A percentile compares a stretch with the other conserved stretches of the same genome.
Conservation (phyloP, 2,113 vertebrate genomes). For the Boulengerochromis microlepis region DNA sequence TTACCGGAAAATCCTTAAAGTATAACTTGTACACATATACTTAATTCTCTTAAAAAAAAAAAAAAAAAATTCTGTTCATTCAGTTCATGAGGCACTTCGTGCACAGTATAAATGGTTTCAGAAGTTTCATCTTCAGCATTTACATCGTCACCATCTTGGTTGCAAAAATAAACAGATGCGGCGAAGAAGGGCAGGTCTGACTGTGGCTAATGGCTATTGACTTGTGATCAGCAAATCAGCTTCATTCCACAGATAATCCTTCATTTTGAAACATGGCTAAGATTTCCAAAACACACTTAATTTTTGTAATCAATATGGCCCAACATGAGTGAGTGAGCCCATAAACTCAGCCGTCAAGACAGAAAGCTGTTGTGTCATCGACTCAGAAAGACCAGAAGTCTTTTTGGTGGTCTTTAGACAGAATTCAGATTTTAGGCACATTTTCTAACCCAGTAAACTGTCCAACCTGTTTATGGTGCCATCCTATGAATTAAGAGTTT, state of each 20-base stretch:
- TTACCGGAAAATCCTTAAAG: neutral
- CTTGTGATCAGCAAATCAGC: neutral
- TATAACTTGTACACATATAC: neutral
- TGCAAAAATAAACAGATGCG: neutral
- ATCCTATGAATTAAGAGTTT: neutral
- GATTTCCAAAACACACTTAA: neutral
- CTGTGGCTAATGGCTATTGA: neutral
- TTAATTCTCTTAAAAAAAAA: neutral
- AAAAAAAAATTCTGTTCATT: neutral
- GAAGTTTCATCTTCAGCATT: neutral
- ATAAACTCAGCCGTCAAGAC: neutral
- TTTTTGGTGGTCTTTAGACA: neutral
- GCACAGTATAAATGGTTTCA: accelerated
- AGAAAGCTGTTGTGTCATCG: neutral
- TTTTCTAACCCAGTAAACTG: neutral
- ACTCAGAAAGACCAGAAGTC: neutral
- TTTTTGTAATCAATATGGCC: neutral
- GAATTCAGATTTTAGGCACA: neutral
- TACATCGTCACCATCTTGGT: neutral
- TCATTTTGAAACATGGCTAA: neutral
- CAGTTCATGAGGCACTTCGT: neutral
- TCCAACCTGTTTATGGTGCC: neutral
- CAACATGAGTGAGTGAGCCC: neutral
- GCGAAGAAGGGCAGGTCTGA: neutral
- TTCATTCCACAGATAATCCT: neutral